These are phyloP conservation scores for Teleogryllus oceanicus DNA, from an alignment of 2,888 invertebrate genomes.

Conservation along the genomic window DNA sequence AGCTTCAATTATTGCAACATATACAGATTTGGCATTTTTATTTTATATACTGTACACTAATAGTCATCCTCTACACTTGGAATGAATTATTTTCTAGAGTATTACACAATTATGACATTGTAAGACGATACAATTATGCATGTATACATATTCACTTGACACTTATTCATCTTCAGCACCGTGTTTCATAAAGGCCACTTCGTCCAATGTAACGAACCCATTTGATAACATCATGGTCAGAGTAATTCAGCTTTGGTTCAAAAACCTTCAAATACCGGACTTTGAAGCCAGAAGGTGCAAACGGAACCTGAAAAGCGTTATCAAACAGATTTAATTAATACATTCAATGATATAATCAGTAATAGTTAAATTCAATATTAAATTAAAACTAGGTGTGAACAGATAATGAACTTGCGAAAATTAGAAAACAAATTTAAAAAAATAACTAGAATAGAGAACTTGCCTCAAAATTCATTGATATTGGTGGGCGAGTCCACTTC, in stretches of 20 bases:
- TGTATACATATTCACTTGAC: neutral
- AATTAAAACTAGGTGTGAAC: too few species aligned
- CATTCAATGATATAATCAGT: neutral
- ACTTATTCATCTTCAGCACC: conserved; percentile 67
- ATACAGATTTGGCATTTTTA: neutral
- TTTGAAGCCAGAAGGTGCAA: conserved; percentile 99
- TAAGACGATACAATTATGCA: neutral
- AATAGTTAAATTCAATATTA: neutral
- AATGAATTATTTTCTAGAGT: conserved; percentile 4
- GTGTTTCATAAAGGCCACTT: conserved; percentile 97
- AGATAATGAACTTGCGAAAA: too few species aligned
- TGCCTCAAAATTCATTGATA: conserved; percentile 99
- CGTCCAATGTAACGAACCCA: conserved; percentile 99
- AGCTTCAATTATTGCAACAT: conserved; percentile 18
- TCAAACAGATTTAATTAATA: neutral
- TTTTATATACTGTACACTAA: neutral
- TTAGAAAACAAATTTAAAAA: neutral
- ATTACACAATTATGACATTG: neutral
- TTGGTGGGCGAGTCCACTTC: conserved; percentile 99
- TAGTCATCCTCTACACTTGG: conserved; percentile 6
- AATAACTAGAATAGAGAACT: conserved; percentile 27
- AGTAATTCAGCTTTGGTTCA: conserved; percentile 98
- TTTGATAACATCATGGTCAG: conserved; percentile 99
- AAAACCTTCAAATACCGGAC: conserved; percentile 99
- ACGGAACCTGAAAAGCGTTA: conserved; percentile 71